A percentile compares a stretch with the other conserved stretches of the same genome.
phyloP scores from a whole-genome alignment of 2,888 invertebrate species.

The Choristoneura rosaceana region DNA sequence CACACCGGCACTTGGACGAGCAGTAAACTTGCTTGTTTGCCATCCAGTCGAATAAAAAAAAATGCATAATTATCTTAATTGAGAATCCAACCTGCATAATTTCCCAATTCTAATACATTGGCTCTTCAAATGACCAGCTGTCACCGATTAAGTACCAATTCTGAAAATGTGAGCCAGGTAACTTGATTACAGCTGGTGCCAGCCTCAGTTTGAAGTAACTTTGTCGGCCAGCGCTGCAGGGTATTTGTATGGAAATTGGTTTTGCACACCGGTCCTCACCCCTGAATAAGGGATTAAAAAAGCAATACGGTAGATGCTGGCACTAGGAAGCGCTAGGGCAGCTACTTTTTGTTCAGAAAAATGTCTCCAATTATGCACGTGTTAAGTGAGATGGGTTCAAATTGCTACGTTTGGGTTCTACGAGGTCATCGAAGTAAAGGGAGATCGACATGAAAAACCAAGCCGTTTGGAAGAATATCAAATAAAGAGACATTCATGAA shows the following conservation, averaged over 20 bases:
- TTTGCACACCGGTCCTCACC: conserved; percentile 25
- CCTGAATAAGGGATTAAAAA: conserved; percentile 27
- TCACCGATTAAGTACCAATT: conserved; percentile 16
- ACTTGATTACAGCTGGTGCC: conserved; percentile 30
- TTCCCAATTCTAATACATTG: background rate
- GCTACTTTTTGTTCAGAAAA: background rate
- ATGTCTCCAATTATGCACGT: too few species aligned
- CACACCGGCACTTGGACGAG: too few species aligned
- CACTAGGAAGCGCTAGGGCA: background rate
- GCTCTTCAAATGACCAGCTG: background rate
- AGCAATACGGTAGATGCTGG: background rate
- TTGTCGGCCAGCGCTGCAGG: conserved; percentile 29
- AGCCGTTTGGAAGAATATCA: too few species aligned
- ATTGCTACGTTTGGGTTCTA: too few species aligned
- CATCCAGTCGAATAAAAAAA: too few species aligned
- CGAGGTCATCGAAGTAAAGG: too few species aligned
- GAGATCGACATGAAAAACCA: too few species aligned
- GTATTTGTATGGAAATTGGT: conserved; percentile 40
- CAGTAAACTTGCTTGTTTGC: too few species aligned
- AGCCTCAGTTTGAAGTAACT: conserved; percentile 17
- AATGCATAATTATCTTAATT: too few species aligned
- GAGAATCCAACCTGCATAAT: too few species aligned
- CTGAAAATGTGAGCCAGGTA: conserved; percentile 24
- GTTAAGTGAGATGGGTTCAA: too few species aligned
- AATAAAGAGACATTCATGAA: too few species aligned